A percentile compares a stretch with the other conserved stretches of the same genome.
Evolutionary conservation across 2,797 vertebrate genomes (phyloP).

Genomic region (Balearica regulorum): DNA sequence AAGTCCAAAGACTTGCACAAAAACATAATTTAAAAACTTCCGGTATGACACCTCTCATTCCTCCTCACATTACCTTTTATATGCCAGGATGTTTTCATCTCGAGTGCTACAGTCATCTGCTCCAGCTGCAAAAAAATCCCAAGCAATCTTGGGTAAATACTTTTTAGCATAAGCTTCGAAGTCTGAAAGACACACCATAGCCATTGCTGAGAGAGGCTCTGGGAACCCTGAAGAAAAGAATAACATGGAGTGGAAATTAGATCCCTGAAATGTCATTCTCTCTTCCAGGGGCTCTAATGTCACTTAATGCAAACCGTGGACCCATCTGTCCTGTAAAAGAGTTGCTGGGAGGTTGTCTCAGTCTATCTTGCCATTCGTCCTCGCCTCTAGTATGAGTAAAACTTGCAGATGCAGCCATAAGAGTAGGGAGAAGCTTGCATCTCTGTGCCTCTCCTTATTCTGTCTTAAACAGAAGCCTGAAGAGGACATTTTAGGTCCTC

Average conservation of each 20-base stretch:
- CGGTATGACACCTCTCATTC: not conserved
- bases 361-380: not conserved
- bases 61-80: conserved; percentile 80
- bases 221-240: not conserved
- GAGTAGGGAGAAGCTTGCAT: not conserved
- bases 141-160: conserved; percentile 85
- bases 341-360: not conserved
- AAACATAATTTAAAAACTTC: not conserved
- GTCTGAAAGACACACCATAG: conserved; percentile 89
- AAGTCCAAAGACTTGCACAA: not conserved
- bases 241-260: not conserved
- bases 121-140: conserved; percentile 91
- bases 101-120: conserved; percentile 87
- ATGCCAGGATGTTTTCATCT: conserved; percentile 88
- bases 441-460: not conserved
- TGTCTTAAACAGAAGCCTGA: not conserved
- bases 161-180: conserved; percentile 86
- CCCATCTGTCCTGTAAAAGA: not conserved
- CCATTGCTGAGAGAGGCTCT: conserved; percentile 75
- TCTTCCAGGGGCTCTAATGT: not conserved
- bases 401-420: not conserved
- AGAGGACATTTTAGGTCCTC: not conserved
- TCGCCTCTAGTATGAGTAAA: not conserved
- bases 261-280: not conserved
- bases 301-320: not conserved